Percentiles rank a stretch among this genome's conserved stretches.
Conservation (phyloP, 2,888 invertebrate species). For the Exephanes ischioxanthus region DNA sequence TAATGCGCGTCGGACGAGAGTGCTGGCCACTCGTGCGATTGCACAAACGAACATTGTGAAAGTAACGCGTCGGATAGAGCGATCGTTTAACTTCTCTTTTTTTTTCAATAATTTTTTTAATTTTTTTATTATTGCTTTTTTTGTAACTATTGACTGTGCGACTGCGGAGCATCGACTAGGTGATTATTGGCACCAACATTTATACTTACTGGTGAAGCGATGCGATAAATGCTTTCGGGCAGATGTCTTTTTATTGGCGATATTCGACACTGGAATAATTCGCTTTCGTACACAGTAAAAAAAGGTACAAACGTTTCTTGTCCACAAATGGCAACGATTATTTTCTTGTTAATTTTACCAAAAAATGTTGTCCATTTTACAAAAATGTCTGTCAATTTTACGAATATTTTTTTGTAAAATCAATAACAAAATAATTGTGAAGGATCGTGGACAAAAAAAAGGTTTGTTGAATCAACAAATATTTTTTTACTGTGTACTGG, state of each 20-base stretch:
- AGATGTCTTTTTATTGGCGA: not conserved
- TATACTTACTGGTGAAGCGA: not conserved
- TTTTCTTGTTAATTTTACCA: too few species aligned
- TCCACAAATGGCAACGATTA: too few species aligned
- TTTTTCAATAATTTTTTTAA: not conserved
- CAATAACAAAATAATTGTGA: too few species aligned
- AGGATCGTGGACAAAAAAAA: too few species aligned
- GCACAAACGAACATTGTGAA: constrained; percentile 48
- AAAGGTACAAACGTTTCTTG: too few species aligned
- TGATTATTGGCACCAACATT: not conserved
- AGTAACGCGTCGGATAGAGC: constrained; percentile 20
- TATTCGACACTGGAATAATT: not conserved
- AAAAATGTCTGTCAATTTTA: too few species aligned
- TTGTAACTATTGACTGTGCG: constrained; percentile 1
- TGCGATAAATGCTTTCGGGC: not conserved
- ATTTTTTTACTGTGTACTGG: too few species aligned
- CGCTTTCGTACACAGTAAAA: not conserved
- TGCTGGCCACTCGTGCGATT: constrained; percentile 41
- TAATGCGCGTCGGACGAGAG: constrained; percentile 40
- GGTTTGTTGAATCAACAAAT: too few species aligned
- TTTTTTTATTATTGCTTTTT: too few species aligned
- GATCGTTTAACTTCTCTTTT: constrained; percentile 38
- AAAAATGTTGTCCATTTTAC: too few species aligned
- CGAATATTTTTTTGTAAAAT: too few species aligned
- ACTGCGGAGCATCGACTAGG: not conserved